phyloP scores from a whole-genome alignment of 2,888 invertebrate species.

The Coelinius sp. region DNA sequence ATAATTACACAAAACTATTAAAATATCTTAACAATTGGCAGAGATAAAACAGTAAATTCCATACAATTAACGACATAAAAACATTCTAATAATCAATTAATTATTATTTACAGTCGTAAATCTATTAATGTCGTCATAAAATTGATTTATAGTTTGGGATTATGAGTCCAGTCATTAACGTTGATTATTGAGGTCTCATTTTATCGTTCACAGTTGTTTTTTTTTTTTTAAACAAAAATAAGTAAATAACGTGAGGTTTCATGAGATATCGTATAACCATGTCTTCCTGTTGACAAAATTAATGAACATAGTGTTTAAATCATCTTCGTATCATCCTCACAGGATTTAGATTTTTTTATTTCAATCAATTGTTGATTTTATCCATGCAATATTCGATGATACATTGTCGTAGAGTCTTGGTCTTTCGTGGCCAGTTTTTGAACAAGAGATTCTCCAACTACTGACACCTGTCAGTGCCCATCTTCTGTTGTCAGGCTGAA shows the following conservation, averaged over 20 bases:
- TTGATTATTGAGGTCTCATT: no score
- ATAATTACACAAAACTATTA: constrained; percentile 10
- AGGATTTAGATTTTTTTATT: no score
- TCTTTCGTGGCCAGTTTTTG: constrained; percentile 82
- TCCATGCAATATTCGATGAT: constrained; percentile 88
- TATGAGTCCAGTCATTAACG: no score
- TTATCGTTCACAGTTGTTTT: no score
- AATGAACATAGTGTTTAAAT: no score
- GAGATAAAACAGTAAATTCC: background rate
- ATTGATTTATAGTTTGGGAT: background rate
- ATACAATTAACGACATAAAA: background rate
- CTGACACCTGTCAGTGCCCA: constrained; percentile 88
- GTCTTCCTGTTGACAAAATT: no score
- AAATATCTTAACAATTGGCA: constrained; percentile 21
- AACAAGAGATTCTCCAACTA: constrained; percentile 89
- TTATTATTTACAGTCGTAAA: constrained; percentile 5
- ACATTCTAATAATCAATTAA: background rate
- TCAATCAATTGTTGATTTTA: constrained; percentile 80
- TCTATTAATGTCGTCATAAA: background rate
- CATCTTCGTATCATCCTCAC: no score
- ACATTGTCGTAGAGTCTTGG: constrained; percentile 89
- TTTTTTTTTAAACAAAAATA: no score
- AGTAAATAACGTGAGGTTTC: no score
- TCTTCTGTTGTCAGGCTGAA: constrained; percentile 78
- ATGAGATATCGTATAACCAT: no score